Evolutionary conservation across 2,113 vertebrate genomes (phyloP), one percentile per base, ranked within the genome.

Genomic region (Nettapus auritus): DNA sequence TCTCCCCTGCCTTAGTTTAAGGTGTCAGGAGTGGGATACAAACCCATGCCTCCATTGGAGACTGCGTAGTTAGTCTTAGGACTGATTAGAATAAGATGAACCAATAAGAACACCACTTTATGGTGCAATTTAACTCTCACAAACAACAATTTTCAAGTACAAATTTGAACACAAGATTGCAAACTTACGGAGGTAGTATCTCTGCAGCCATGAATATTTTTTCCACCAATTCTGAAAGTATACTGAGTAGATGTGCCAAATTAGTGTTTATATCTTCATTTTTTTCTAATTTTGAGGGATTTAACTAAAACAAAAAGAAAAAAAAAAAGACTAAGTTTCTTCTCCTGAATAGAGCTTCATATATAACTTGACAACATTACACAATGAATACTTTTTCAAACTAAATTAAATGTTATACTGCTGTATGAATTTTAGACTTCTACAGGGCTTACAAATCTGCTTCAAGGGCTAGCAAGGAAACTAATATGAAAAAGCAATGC

Each of bases 141-240:
- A 83, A 95, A 94, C 86, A 57, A 62, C 23, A 89, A 75, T 82
- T 88, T 93, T 70, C 36, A 82, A 86, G 22, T 56, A 91, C 64
- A 52, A 77, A 69, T 93, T 80, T 75, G 40, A 94, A 80, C 40
- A 88, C 55, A 71, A 88, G 90, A 90, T 74, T 76, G 66, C 46
- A 95, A 76, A 98, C 99, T 99, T 98, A 99, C 99, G 99, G 98
- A 92, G 99, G 99, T 38, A 99, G 97, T 98, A 99, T 99, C 98
- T 99, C 99, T 96, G 99, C 99, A 97, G 99, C 99, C 99, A 99
- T 99, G 97, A 99, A 99, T 97, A 99, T 99, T 97, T 99, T 99
- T 96, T 99, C 99, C 96, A 99, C 99, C 95, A 99, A 97, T 89
- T 99, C 99, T 52, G 99, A 99, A 87, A 99, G 98, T 97, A 99